Evolutionary conservation across 2,797 vertebrate genomes (phyloP).

Genomic region (Coracias cyanogaster): DNA sequence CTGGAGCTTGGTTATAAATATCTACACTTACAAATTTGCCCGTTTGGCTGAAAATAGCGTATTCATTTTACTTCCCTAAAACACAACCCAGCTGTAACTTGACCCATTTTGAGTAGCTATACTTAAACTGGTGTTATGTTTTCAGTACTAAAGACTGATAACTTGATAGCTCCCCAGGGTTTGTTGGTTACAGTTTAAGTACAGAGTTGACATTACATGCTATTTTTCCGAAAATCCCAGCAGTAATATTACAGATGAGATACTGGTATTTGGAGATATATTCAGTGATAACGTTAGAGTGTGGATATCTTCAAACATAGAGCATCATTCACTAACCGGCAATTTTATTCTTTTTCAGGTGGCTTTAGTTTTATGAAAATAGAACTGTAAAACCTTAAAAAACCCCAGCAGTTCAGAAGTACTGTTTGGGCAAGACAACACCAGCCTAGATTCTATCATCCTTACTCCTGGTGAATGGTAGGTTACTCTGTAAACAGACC

Average conservation of each 20-base stretch:
- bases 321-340: not conserved
- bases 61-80: conserved; percentile 67
- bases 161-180: conserved; percentile 77
- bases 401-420: not conserved
- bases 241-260: conserved; percentile 58
- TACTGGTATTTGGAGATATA: conserved; percentile 41
- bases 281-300: not conserved
- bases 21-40: conserved; percentile 2
- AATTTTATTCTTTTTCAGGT: conserved; percentile 17
- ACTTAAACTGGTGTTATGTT: conserved; percentile 71
- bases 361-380: not conserved
- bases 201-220: conserved; percentile 65
- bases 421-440: not conserved
- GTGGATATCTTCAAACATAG: not conserved
- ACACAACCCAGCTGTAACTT: conserved; percentile 68
- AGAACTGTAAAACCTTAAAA: not conserved
- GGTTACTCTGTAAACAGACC: not conserved
- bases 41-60: conserved; percentile 54
- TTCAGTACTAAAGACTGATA: conserved; percentile 78
- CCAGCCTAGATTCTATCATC: conserved; percentile 7
- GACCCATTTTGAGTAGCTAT: conserved; percentile 74
- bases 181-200: conserved; percentile 73
- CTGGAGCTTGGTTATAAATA: conserved; percentile 25
- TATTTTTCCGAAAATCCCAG: conserved; percentile 73
- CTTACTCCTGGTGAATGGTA: not conserved